Base-by-base conservation (phyloP, 2,797 vertebrate species). In the Rallus crepitans region DNA sequence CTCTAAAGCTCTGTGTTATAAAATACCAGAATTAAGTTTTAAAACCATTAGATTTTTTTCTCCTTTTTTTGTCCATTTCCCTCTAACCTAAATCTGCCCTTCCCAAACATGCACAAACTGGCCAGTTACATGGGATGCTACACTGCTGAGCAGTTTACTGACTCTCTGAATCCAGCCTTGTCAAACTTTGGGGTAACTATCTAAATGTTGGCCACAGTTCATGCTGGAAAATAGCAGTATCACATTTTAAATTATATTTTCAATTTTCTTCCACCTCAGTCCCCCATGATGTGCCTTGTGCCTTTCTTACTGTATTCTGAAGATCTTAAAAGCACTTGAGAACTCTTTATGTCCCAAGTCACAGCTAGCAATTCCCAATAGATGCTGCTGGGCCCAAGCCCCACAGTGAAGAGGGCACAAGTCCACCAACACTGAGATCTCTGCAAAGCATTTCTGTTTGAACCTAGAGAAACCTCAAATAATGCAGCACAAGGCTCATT, bases 191-290 rank as follows among this genome's bases (percentile, higher is more conserved):
- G 35, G 59, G 13, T 20, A 27, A 19, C 45, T 65, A 40, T 15
- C 40, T 53, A 4, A 59, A 30, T 1, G 3, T 13, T 10, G 1
- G 66, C 7, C 15, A 1, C 0, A 31, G n/a, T 3, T 42, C 10
- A 2, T 1, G n/a, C 2, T 7, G 4, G 70, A 40, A 87, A 92
- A 61, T 5, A 39, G 39, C 53, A 12, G 3, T 15, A 21, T 7
- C 17, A 0, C 28, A 2, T 25, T 14, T 9, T 7, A 59, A 85
- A 50, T 20, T 0, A 2, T 25, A 39, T 60, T 92, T 68, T 35
- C 45, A 52, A 15, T 7, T 27, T 66, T 66, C n/a, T n/a, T 42
- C 75, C 56, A 73, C 14, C 30, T 52, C 68, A 19, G 19, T 40
- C 40, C 45, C 15, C 17, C 2, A 0, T 0, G 6, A 61, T 7